Evolutionary conservation across 2,888 invertebrate genomes (phyloP), one percentile per base, ranked within the genome.

Genomic region (Neuroscelio doddi): DNA sequence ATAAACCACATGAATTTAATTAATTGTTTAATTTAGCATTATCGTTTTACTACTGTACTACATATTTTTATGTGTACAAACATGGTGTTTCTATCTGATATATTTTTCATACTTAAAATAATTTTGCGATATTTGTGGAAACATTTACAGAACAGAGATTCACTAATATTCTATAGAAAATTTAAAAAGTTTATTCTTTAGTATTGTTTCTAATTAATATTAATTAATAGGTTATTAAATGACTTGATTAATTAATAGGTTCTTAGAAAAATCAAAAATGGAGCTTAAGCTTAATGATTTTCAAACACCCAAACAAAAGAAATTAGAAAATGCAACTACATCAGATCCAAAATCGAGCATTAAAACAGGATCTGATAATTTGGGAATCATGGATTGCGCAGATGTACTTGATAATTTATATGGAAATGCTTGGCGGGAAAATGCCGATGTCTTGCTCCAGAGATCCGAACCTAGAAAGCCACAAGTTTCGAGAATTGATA

Each of bases 391-490:
- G 17, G 77, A 81, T 14, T 83, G 79, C 52, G 79, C 75, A 0
- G 77, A 80, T 72, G 80, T 85, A 63, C 74, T 85, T 41, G 87
- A 85, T 14, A 87, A 88, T 56, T 73, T 89, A 1, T 89, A 89
- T 17, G 89, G 89, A n/a, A 83, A 86, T 38, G 77, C 81, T 5
- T 89, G 89, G 89, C 87, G 87, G 70, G 85, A 86, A 0, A 87
- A 80, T 42, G 80, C 77, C 3, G 69, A 75, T 46, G 58, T 69
- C 47, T 45, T 64, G 38, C 21, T 82, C 12, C 73, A 76, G 16
- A 52, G 57, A 3, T 66, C 79, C n/a, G 79, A 81, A 39, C 75
- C 76, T 14, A 75, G 70, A 45, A 79, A 73, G 47, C 57, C 56
- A 34, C 10, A 8, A 3, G 51, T 64, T 50, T 34, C 53, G 1